Evolutionary conservation across 2,888 invertebrate species (phyloP).

Genomic region (Galeopsomyia nigrocyanea): DNA sequence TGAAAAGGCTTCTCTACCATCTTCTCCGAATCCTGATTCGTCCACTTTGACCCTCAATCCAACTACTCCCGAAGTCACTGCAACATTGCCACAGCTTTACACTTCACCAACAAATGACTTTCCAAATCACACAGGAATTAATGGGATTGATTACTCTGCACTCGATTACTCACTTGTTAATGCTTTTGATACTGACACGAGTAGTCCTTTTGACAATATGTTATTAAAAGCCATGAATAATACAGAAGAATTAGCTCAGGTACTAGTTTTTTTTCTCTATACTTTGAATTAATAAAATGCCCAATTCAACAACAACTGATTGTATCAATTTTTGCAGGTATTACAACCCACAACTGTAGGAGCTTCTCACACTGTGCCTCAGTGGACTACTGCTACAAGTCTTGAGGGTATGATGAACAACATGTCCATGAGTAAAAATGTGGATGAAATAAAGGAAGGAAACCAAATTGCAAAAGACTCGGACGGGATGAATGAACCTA

Average conservation of each 20-base stretch:
- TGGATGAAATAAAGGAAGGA: slow-evolving; percentile 51
- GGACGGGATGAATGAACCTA: slow-evolving; percentile 48
- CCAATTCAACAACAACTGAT: not conserved
- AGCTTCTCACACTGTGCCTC: slow-evolving; percentile 41
- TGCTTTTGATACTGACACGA: slow-evolving; percentile 93
- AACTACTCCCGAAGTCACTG: slow-evolving; percentile 68
- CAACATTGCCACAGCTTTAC: slow-evolving; percentile 66
- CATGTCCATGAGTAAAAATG: slow-evolving; percentile 53
- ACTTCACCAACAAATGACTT: slow-evolving; percentile 60
- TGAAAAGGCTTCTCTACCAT: slow-evolving; percentile 65
- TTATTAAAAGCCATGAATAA: slow-evolving; percentile 94
- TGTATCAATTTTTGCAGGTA: slow-evolving; percentile 53
- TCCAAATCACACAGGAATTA: slow-evolving; percentile 58
- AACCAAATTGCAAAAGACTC: slow-evolving; percentile 48
- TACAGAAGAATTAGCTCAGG: slow-evolving; percentile 89
- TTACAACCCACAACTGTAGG: slow-evolving; percentile 55
- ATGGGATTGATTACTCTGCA: slow-evolving; percentile 60
- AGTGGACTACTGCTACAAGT: slow-evolving; percentile 60
- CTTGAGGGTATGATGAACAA: slow-evolving; percentile 60
- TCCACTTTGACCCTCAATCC: slow-evolving; percentile 53
- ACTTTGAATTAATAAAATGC: not conserved
- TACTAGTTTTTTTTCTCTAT: slow-evolving; percentile 62
- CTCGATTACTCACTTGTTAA: slow-evolving; percentile 66
- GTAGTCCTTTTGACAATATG: slow-evolving; percentile 94
- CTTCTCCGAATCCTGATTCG: slow-evolving; percentile 70